Conservation (phyloP, 1,140 invertebrate genomes). For the Coboldia fuscipes region DNA sequence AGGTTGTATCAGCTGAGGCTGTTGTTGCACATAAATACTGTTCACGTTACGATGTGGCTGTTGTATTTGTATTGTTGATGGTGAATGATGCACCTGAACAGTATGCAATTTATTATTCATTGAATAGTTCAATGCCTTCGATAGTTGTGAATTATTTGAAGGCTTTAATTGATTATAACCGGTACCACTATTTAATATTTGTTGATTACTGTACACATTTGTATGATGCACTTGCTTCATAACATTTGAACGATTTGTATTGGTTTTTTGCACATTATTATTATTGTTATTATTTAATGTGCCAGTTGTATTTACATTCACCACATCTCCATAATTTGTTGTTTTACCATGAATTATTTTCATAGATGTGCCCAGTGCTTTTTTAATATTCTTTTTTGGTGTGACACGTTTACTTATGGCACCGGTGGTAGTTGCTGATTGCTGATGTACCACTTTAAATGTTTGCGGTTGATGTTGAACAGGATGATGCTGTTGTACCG, state of each 20-base stretch:
- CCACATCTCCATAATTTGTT: constrained; percentile 12
- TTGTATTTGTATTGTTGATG: neutral
- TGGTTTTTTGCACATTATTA: constrained; percentile 4
- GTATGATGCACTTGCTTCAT: constrained; percentile 12
- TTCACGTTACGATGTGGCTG: neutral
- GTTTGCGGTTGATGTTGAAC: constrained; percentile 8
- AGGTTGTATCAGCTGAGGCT: neutral
- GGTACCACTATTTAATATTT: too few relatives aligned
- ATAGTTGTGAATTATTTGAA: too few relatives aligned
- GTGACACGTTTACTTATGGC: constrained; percentile 12
- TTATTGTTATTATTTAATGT: constrained; percentile 4
- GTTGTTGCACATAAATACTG: too few relatives aligned
- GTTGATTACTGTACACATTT: too few relatives aligned
- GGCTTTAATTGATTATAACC: too few relatives aligned
- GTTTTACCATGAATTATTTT: constrained; percentile 10
- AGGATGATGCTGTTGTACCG: too few relatives aligned
- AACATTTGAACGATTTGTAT: constrained; percentile 11
- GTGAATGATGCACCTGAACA: too few relatives aligned
- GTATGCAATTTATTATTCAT: too few relatives aligned
- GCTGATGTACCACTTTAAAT: constrained; percentile 6
- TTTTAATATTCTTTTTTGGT: too few relatives aligned
- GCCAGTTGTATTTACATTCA: neutral
- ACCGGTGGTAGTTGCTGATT: constrained; percentile 5
- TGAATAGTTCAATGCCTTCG: too few relatives aligned
- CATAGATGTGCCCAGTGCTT: too few relatives aligned